Evolutionary conservation across 2,888 invertebrate species (phyloP).

Genomic region (Barypeithes pellucidus): DNA sequence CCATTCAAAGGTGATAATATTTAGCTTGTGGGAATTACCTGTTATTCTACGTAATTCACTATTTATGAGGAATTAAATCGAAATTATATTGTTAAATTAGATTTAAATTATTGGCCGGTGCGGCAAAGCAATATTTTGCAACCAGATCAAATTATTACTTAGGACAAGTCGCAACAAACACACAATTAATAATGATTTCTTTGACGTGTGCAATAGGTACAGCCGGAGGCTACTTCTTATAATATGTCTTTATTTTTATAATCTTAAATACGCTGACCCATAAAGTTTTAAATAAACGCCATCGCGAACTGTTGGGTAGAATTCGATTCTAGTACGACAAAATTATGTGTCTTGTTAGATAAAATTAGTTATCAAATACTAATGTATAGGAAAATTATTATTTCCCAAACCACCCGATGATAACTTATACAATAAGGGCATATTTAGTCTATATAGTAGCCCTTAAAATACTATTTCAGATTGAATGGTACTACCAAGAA

Average conservation of each 20-base stretch:
- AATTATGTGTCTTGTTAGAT: too few species aligned
- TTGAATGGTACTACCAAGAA: too few species aligned
- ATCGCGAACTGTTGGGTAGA: too few species aligned
- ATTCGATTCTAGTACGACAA: too few species aligned
- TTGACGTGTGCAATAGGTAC: slow-evolving; percentile 2
- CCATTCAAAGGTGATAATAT: slow-evolving; percentile 50
- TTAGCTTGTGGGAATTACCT: slow-evolving; percentile 56
- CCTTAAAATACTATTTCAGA: too few species aligned
- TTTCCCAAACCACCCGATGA: too few species aligned
- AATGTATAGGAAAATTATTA: too few species aligned
- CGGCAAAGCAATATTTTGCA: slow-evolving; percentile 23
- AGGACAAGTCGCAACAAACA: slow-evolving; percentile 12
- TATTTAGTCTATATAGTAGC: too few species aligned
- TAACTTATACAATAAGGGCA: too few species aligned
- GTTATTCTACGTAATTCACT: slow-evolving; percentile 58
- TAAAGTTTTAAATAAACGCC: too few species aligned
- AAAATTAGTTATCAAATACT: too few species aligned
- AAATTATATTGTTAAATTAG: slow-evolving; percentile 60
- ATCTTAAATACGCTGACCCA: too few species aligned
- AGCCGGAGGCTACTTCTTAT: not conserved
- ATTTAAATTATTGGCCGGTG: slow-evolving; percentile 59
- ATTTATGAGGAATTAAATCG: slow-evolving; percentile 57
- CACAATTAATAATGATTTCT: slow-evolving; percentile 17
- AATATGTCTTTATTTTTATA: not conserved
- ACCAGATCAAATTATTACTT: slow-evolving; percentile 15